phyloP scores from a whole-genome alignment of 2,113 vertebrate species.

The Hypanus sabinus region DNA sequence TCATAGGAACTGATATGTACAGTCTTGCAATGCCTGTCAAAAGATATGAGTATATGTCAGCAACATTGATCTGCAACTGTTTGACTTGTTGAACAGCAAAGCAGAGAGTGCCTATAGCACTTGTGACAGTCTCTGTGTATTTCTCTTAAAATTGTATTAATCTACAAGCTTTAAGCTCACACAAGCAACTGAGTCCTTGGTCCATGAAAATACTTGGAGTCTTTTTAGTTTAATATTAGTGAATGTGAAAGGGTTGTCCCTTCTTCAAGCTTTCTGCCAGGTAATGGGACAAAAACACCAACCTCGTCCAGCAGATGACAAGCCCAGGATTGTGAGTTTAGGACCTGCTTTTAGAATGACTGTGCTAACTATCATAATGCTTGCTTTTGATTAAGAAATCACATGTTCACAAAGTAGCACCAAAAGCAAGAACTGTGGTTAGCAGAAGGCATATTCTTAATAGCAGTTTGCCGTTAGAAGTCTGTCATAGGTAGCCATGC shows the following conservation, averaged over 20 bases:
- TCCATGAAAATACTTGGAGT: too few species aligned
- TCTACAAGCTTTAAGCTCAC: not conserved
- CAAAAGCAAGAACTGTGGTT: not conserved
- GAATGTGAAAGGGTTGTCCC: too few species aligned
- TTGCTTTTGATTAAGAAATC: not conserved
- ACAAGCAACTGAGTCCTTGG: too few species aligned
- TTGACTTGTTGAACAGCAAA: not conserved
- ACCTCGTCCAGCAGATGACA: too few species aligned
- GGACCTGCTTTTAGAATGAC: not conserved
- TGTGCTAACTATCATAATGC: not conserved
- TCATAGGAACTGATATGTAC: not conserved
- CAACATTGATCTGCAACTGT: not conserved
- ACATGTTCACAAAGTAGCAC: not conserved
- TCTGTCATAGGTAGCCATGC: not conserved
- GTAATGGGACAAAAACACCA: too few species aligned
- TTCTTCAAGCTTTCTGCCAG: too few species aligned
- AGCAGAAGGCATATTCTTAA: not conserved
- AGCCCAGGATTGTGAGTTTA: not conserved
- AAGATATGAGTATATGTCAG: not conserved
- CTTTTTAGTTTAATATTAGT: too few species aligned
- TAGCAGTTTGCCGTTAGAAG: not conserved
- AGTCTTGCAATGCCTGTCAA: not conserved
- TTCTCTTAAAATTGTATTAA: not conserved
- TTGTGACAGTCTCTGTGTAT: not conserved
- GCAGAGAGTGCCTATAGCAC: not conserved